Evolutionary conservation across 2,888 invertebrate species (phyloP).

Genomic region (Eristalis pertinax): DNA sequence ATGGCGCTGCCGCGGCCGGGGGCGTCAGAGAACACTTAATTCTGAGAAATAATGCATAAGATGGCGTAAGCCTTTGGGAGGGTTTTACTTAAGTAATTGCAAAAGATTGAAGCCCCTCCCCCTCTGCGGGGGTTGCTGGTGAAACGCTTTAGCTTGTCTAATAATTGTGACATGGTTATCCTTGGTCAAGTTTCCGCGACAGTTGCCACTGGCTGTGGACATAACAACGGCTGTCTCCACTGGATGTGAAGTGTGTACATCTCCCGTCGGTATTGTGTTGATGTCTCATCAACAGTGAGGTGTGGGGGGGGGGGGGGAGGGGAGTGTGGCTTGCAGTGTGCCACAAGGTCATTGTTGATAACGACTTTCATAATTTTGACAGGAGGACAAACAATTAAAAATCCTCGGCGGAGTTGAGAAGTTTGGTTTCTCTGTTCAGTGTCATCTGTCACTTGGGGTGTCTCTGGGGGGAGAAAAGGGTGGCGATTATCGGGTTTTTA

Average conservation of each 20-base stretch:
- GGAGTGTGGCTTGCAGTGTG: neutral
- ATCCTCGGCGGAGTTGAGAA: neutral
- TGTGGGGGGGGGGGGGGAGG: too few relatives aligned
- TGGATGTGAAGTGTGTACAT: neutral
- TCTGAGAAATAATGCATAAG: conserved; percentile 9
- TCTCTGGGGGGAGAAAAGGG: neutral
- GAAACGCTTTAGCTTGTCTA: conserved; percentile 24
- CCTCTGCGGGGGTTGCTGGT: neutral
- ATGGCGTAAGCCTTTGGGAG: conserved; percentile 41
- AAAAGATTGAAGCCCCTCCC: neutral
- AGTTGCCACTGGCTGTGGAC: neutral
- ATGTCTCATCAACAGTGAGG: neutral
- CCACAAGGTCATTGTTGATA: neutral
- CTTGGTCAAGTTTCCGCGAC: conserved; percentile 5
- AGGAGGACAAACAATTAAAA: neutral
- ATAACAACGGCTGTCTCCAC: neutral
- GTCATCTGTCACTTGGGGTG: neutral
- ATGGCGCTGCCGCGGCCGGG: neutral
- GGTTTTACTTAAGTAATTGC: conserved; percentile 26
- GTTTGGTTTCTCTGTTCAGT: neutral
- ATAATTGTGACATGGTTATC: conserved; percentile 32
- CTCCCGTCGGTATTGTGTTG: neutral
- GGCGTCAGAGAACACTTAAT: conserved; percentile 5
- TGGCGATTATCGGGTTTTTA: neutral
- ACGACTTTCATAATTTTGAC: neutral